Percentiles rank a stretch among this genome's conserved stretches.
Evolutionary conservation across 2,113 vertebrate species (phyloP).

Genomic region (Thymallus thymallus): DNA sequence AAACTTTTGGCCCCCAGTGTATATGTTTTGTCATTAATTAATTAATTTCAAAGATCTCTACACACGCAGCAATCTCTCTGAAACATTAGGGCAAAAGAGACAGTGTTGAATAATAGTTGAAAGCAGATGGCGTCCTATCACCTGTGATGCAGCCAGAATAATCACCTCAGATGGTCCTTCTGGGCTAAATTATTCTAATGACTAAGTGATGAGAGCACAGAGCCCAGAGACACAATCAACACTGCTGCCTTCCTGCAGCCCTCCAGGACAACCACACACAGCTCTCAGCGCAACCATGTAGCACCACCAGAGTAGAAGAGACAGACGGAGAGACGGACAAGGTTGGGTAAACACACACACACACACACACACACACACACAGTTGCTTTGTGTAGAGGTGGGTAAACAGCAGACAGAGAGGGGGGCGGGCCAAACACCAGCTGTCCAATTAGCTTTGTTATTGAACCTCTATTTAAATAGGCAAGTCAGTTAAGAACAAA

Average conservation of each 20-base stretch:
- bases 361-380: too few relatives aligned
- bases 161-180: background rate
- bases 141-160: background rate
- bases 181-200: constrained; percentile 16
- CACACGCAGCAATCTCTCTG: constrained; percentile 17
- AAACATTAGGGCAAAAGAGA: background rate
- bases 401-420: constrained; percentile 67
- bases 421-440: constrained; percentile 69
- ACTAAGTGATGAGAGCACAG: constrained; percentile 28
- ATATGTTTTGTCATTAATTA: background rate
- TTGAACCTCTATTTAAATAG: too few relatives aligned
- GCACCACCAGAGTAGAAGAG: too few relatives aligned
- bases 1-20: too few relatives aligned
- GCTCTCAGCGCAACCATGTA: too few relatives aligned
- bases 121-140: background rate
- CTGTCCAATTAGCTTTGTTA: constrained; percentile 77
- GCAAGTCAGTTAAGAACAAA: too few relatives aligned
- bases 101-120: background rate
- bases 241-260: background rate
- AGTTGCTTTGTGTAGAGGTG: too few relatives aligned
- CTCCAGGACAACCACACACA: background rate
- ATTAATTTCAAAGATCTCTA: background rate
- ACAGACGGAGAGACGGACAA: too few relatives aligned
- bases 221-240: constrained; percentile 30
- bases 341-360: too few relatives aligned